These are phyloP conservation scores for Melopsittacus undulatus DNA, from an alignment of 2,797 vertebrate species.

Conservation along the genomic window DNA sequence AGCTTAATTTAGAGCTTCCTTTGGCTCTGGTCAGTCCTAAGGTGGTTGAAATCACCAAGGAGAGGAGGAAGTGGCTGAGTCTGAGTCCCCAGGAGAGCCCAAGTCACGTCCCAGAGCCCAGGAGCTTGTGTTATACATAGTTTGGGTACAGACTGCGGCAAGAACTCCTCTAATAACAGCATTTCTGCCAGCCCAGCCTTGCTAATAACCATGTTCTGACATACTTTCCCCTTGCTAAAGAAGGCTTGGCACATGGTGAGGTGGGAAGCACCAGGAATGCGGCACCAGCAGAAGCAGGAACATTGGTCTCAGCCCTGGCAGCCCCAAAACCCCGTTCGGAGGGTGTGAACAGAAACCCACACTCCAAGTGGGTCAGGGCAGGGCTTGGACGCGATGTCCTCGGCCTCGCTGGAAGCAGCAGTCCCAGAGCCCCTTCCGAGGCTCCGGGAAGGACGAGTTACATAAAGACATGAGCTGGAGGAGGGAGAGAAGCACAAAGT, in stretches of 20 bases:
- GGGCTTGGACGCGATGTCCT: accelerated
- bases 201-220: not conserved
- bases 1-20: not conserved
- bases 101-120: not conserved
- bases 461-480: conserved; percentile 22
- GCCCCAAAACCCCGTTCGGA: not conserved
- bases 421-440: not conserved
- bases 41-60: not conserved
- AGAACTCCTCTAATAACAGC: not conserved
- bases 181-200: not conserved
- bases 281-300: not conserved
- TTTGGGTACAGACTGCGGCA: not conserved
- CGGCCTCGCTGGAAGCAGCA: not conserved
- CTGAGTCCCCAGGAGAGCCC: not conserved
- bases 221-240: not conserved
- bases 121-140: not conserved
- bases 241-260: not conserved
- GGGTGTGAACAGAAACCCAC: not conserved
- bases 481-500: not conserved
- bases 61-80: not conserved
- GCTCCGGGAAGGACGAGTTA: not conserved
- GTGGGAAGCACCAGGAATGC: accelerated
- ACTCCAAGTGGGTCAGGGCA: not conserved
- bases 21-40: not conserved
- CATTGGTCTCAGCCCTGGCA: not conserved